Evolutionary conservation across 2,888 invertebrate species (phyloP).

Genomic region (Phengaris arion): DNA sequence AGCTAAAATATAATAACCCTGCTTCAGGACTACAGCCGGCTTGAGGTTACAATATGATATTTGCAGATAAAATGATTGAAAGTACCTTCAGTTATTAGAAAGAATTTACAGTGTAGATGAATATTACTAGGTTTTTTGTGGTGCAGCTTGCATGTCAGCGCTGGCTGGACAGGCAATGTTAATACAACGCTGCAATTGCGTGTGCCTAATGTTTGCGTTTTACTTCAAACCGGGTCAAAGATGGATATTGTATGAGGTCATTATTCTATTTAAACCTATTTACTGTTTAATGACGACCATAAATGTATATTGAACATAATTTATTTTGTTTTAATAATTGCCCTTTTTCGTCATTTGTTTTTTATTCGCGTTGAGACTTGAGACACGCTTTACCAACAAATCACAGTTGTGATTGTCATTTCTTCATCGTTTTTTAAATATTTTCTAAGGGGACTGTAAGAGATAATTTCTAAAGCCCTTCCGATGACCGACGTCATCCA

Average conservation of each 20-base stretch:
- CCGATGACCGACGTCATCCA: no score
- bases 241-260: conserved; percentile 58
- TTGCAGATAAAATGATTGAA: no score
- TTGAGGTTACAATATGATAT: no score
- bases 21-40: no score
- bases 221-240: conserved; percentile 70
- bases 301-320: conserved; percentile 3
- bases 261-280: conserved; percentile 38
- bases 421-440: no score
- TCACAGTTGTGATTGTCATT: no score
- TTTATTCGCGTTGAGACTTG: neutral
- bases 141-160: conserved; percentile 55
- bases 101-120: conserved; percentile 12
- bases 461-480: no score
- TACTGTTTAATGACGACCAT: conserved; percentile 32
- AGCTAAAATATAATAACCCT: no score
- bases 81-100: neutral
- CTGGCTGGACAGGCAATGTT: conserved; percentile 42
- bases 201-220: conserved; percentile 70
- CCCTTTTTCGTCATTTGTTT: neutral
- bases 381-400: neutral
- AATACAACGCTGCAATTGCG: conserved; percentile 61
- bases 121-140: conserved; percentile 14
- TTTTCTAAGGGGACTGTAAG: no score
- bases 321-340: conserved; percentile 10